phyloP scores from a whole-genome alignment of 2,113 vertebrate genomes.

The Platichthys flesus region DNA sequence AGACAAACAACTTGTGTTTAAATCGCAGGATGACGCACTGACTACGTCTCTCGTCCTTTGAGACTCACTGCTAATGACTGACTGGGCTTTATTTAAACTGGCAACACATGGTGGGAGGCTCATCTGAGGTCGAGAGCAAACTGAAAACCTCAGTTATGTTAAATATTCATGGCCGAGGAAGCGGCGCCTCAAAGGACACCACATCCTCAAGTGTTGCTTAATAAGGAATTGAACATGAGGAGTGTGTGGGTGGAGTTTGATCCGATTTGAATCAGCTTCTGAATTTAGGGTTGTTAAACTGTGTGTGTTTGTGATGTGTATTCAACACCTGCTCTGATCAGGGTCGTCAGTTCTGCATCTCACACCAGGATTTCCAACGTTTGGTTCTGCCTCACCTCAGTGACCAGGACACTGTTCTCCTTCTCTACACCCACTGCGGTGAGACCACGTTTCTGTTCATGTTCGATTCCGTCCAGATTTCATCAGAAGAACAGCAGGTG shows the following conservation, averaged over 20 bases:
- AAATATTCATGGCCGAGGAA: background rate
- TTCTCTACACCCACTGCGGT: constrained; percentile 83
- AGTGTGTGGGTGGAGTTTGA: background rate
- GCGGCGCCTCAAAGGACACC: background rate
- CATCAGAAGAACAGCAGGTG: background rate
- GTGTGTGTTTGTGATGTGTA: background rate
- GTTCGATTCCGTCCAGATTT: background rate
- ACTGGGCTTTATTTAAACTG: background rate
- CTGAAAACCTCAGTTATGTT: background rate
- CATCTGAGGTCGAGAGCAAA: too few relatives aligned
- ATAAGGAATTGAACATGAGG: background rate
- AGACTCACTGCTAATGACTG: background rate
- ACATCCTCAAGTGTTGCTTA: background rate
- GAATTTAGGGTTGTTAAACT: background rate
- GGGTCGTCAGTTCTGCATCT: constrained; percentile 79
- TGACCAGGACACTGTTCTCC: constrained; percentile 80
- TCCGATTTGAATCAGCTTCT: background rate
- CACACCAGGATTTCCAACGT: constrained; percentile 81
- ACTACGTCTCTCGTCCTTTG: background rate
- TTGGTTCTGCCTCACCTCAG: constrained; percentile 74
- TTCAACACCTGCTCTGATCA: constrained; percentile 34
- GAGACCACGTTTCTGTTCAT: constrained; percentile 22
- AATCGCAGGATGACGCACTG: background rate
- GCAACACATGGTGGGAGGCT: background rate
- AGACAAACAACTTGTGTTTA: background rate